Percentiles rank a stretch among this genome's conserved stretches.
phyloP scores from a whole-genome alignment of 1,140 invertebrate species.

The Adelges cooleyi region DNA sequence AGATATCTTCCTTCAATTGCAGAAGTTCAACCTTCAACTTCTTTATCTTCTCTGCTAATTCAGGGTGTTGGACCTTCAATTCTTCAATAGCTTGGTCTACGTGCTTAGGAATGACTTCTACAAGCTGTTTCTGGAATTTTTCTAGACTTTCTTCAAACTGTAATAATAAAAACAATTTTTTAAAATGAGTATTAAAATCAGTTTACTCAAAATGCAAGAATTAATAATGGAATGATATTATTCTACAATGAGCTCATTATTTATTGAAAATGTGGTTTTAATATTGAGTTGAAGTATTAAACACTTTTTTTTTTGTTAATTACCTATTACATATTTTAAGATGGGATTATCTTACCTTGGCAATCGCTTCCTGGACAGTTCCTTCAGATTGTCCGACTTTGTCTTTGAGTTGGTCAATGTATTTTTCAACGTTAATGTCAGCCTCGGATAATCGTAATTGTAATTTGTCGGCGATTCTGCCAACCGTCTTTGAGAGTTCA shows the following conservation, averaged over 20 bases:
- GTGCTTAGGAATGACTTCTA: not conserved
- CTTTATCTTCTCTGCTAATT: constrained; percentile 1
- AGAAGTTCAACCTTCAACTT: not conserved
- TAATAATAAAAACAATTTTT: not conserved
- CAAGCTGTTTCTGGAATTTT: not conserved
- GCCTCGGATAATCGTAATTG: not conserved
- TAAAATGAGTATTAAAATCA: too few relatives aligned
- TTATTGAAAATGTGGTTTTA: too few relatives aligned
- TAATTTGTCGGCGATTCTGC: not conserved
- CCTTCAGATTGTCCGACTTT: not conserved
- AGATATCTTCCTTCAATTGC: not conserved
- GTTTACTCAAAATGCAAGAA: too few relatives aligned
- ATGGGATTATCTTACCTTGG: not conserved
- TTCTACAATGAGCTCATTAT: too few relatives aligned
- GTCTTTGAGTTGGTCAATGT: not conserved
- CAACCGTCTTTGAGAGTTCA: not conserved
- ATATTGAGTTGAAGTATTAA: too few relatives aligned
- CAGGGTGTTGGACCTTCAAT: not conserved
- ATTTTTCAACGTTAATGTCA: not conserved
- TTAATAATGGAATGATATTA: too few relatives aligned
- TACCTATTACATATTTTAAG: too few relatives aligned
- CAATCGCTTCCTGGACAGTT: not conserved
- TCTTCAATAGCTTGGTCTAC: not conserved
- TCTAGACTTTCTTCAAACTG: not conserved
- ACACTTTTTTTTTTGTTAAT: too few relatives aligned